A percentile compares a stretch with the other conserved stretches of the same genome.
These are phyloP conservation scores for Podiceps cristatus DNA, from an alignment of 2,113 vertebrate species.

Conservation along the genomic window DNA sequence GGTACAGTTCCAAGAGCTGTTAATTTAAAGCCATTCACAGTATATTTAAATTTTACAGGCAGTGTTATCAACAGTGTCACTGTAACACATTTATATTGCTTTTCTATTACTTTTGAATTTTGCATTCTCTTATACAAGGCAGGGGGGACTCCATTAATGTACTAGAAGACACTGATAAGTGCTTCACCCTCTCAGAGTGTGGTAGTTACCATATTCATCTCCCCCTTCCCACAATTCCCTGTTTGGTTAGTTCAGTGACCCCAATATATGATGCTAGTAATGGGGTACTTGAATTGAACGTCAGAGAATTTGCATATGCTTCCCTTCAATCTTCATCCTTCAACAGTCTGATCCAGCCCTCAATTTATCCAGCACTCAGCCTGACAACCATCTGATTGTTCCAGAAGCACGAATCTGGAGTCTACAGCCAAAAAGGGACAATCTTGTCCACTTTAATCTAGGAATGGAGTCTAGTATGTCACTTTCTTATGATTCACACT, in stretches of 20 bases:
- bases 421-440: not conserved
- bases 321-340: not conserved
- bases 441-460: not conserved
- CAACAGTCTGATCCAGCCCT: not conserved
- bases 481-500: not conserved
- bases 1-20: not conserved
- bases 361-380: not conserved
- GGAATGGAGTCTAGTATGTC: not conserved
- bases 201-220: not conserved
- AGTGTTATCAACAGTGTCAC: not conserved
- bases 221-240: not conserved
- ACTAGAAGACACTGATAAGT: not conserved
- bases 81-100: not conserved
- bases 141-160: not conserved
- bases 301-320: not conserved
- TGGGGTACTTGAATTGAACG: not conserved
- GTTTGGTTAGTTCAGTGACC: not conserved
- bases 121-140: not conserved
- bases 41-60: slow-evolving; percentile 20
- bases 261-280: not conserved
- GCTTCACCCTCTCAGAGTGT: not conserved
- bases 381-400: not conserved
- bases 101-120: not conserved
- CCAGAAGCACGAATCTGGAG: not conserved
- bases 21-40: slow-evolving; percentile 16